Evolutionary conservation across 2,888 invertebrate genomes (phyloP), one percentile per base, ranked within the genome.

Genomic region (Campopleginae sp.): DNA sequence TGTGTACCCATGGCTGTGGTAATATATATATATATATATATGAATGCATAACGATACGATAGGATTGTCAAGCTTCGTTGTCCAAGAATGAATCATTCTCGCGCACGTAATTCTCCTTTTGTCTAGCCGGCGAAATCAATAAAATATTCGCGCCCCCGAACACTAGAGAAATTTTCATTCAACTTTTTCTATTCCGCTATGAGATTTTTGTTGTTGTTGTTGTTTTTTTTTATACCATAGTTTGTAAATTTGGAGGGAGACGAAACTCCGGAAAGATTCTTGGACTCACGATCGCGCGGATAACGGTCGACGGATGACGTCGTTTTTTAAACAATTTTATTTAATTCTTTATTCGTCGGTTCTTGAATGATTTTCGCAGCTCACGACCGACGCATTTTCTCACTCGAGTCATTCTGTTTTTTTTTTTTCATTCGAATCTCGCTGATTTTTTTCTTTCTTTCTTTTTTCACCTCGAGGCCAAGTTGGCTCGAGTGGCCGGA

Each of bases 81-180:
- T 12, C 27, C 14, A 38, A 51, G 38, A 66, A 74, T 79, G 83
- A 83, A 70, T 83, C 78, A 83, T 75, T 79, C 75, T 46, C 6
- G 75, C 61, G 7, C 79, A 54, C 51, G 61, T 79, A 48, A 70
- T 79, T 46, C 48, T 51, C 23, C 31, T 38, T n/a, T n/a, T 23
- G 38, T 51, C 23, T 10, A 48, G 19, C n/a, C n/a, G n/a, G 27
- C 27, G n/a, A 42, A 48, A 63, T 51, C 27, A 54, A 46, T 58
- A 42, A 54, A 68, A 68, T n/a, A n/a, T n/a, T n/a, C 10, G 7
- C 38, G 33, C 2, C 10, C 8, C n/a, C 33, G 5, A 51, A 42
- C 27, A 10, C 8, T 46, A 76, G 42, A n/a, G 44, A 74, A 14
- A 14, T 12, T 72, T 63, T 27, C 3, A 4, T 27, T 27, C 0